Conservation (phyloP, 64 coral and sea anemone species). For the Catalaphyllia jardinei region DNA sequence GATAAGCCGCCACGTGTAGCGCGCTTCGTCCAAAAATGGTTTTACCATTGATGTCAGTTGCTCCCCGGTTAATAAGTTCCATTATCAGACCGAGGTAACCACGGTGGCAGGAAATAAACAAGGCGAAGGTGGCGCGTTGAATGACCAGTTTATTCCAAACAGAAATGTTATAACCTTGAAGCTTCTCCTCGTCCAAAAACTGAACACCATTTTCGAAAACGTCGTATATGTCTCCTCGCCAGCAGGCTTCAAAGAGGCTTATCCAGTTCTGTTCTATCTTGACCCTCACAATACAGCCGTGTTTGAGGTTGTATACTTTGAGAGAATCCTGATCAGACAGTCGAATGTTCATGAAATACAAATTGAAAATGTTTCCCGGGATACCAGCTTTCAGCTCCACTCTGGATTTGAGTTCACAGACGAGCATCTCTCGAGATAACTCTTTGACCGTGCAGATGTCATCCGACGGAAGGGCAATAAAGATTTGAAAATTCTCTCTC, state of each 20-base stretch:
- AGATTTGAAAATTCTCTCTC: slow-evolving; percentile 65
- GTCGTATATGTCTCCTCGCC: slow-evolving; percentile 86
- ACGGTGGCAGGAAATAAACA: slow-evolving; percentile 94
- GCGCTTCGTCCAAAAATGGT: slow-evolving; percentile 82
- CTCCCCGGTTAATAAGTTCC: slow-evolving; percentile 84
- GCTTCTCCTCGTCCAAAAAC: slow-evolving; percentile 55
- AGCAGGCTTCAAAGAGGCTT: slow-evolving; percentile 86
- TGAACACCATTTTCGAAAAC: slow-evolving; percentile 99
- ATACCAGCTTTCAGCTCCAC: slow-evolving; percentile 89
- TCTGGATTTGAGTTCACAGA: slow-evolving; percentile 88
- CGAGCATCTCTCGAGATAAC: slow-evolving; percentile 52
- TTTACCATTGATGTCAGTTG: slow-evolving; percentile 84
- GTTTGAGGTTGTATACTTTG: slow-evolving; percentile 66
- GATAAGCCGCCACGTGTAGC: slow-evolving; percentile 87
- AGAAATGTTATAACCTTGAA: slow-evolving; percentile 72
- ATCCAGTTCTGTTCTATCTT: slow-evolving; percentile 74
- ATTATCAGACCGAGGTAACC: slow-evolving; percentile 90
- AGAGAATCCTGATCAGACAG: slow-evolving; percentile 54
- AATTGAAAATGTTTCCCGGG: slow-evolving; percentile 74
- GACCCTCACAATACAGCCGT: slow-evolving; percentile 86
- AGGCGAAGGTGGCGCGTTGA: slow-evolving; percentile 80
- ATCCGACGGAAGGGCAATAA: slow-evolving; percentile 76
- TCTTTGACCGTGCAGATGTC: slow-evolving; percentile 78
- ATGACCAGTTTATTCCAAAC: slow-evolving; percentile 95
- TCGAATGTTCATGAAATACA: slow-evolving; percentile 94